phyloP scores from a whole-genome alignment of 2,888 invertebrate species.

The Neuroscelio doddi region DNA sequence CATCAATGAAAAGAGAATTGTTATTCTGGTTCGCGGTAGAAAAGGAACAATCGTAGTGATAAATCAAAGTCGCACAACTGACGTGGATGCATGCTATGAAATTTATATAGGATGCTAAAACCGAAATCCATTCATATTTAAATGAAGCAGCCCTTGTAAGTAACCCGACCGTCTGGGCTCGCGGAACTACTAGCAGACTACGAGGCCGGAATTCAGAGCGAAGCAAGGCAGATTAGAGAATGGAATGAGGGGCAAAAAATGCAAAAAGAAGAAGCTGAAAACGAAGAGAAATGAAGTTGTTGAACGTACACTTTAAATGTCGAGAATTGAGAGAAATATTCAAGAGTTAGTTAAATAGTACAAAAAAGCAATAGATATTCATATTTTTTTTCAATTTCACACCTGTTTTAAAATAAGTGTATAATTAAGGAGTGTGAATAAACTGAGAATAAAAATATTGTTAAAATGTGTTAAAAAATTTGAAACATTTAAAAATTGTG shows the following conservation, averaged over 20 bases:
- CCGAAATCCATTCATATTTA: conserved; percentile 14
- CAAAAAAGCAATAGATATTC: neutral
- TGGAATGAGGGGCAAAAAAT: conserved; percentile 5
- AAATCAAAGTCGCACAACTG: conserved; percentile 8
- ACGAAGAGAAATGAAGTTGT: conserved; percentile 5
- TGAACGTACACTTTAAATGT: conserved; percentile 7
- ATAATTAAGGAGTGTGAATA: no score
- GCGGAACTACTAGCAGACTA: conserved; percentile 7
- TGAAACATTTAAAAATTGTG: conserved; percentile 6
- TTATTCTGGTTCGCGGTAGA: neutral
- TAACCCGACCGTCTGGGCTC: conserved; percentile 10
- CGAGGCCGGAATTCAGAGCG: conserved; percentile 11
- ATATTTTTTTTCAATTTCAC: no score
- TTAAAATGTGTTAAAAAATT: no score
- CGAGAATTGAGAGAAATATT: conserved; percentile 1
- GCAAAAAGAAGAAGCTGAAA: neutral
- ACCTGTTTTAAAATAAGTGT: no score
- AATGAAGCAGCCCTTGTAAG: conserved; percentile 10
- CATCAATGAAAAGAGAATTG: neutral
- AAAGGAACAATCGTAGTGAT: neutral
- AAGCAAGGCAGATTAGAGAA: conserved; percentile 9
- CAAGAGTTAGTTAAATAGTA: neutral
- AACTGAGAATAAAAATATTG: no score
- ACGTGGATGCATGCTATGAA: conserved; percentile 8
- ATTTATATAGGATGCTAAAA: conserved; percentile 13